Percentiles rank a stretch among this genome's conserved stretches.
Conservation (phyloP, 2,888 invertebrate genomes). For the Cephus rjabovi region DNA sequence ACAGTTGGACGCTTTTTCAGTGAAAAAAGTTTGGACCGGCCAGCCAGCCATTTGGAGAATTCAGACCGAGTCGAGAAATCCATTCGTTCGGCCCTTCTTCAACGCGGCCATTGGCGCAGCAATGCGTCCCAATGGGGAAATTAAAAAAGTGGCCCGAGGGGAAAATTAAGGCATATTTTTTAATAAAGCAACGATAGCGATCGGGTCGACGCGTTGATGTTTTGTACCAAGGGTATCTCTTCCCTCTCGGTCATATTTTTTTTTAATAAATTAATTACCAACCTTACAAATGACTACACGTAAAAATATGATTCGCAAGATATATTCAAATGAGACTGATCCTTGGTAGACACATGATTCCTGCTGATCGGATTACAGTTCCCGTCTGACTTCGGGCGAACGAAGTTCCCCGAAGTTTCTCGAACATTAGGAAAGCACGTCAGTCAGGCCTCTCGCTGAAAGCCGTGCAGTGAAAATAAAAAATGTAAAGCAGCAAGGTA, state of each 20-base stretch:
- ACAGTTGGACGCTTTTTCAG: neutral
- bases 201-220: conserved; percentile 25
- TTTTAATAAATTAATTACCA: neutral
- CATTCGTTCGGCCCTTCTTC: conserved; percentile 2
- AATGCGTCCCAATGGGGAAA: conserved; percentile 34
- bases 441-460: neutral
- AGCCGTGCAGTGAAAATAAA: conserved; percentile 9
- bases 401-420: neutral
- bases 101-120: conserved; percentile 1
- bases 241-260: neutral
- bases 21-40: neutral
- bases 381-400: neutral
- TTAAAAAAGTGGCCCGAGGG: conserved; percentile 37
- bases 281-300: neutral
- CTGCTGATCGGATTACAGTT: neutral
- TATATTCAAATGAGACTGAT: neutral
- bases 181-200: conserved; percentile 49
- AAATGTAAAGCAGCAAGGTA: conserved; percentile 7
- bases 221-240: neutral
- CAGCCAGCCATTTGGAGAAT: neutral
- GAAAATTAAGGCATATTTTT: conserved; percentile 58
- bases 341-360: neutral
- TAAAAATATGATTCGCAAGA: neutral
- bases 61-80: conserved; percentile 1
- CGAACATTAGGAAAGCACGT: neutral